Base-by-base conservation (phyloP, 2,888 invertebrate species). In the Mellilla xanthometata region DNA sequence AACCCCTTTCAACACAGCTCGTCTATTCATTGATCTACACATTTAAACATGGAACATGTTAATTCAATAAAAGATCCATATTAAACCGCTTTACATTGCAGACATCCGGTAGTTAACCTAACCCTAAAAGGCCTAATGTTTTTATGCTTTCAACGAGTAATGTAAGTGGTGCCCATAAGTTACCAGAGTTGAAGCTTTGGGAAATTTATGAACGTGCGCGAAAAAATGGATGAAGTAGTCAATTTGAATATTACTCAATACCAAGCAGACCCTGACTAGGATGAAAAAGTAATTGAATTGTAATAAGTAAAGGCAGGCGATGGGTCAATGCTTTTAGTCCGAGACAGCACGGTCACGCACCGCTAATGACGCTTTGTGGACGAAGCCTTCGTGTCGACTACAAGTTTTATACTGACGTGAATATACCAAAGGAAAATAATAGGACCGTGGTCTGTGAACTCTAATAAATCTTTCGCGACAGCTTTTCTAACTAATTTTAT, bases 51-150 rank as follows among this genome's bases (percentile, higher is more conserved):
- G 48, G 53, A 64, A 62, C 56, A 58, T 56, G 56, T 58, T 65
- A 63, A 60, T 60, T 64, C 59, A 64, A 65, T 61, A 56, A 60
- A 51, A 54, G 52, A 34, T 48, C 58, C 54, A 51, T 33, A 44
- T 56, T 48, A 60, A 65, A 66, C 60, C 63, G 62, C 62, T 70
- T 65, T 58, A 62, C 55, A 56, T 65, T 64, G 60, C 56, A 55
- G 31, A 65, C 61, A 63, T 72, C 68, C 72, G 72, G 68, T 69
- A 65, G 63, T 71, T 57, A 62, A 63, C 53, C 60, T n/a, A n/a
- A n/a, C n/a, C 52, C 61, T 52, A 56, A 60, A 52, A 62, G 45
- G 54, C 55, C 53, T 49, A 61, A 62, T 60, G 55, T 60, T 50
- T 61, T 62, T 44, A 65, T 53, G 55, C 58, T 65, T 64, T 69